These are phyloP conservation scores for Polypedilum pembai DNA, from an alignment of 1,140 invertebrate genomes.

Conservation along the genomic window DNA sequence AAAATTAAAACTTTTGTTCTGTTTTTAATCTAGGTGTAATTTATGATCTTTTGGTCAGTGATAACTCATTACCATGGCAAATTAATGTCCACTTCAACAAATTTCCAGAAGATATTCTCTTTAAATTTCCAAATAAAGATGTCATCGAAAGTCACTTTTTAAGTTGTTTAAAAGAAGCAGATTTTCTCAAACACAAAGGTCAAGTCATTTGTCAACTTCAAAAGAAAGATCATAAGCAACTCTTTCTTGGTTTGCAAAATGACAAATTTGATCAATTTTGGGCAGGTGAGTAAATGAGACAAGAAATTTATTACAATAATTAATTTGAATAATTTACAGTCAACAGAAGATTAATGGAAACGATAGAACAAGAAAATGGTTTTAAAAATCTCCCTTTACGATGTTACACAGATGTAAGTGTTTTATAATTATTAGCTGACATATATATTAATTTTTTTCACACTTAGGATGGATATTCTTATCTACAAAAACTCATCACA, in stretches of 20 bases:
- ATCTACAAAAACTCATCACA: constrained; percentile 67
- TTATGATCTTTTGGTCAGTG: constrained; percentile 68
- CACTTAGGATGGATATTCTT: constrained; percentile 51
- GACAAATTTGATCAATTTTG: constrained; percentile 99
- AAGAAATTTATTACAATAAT: too few relatives aligned
- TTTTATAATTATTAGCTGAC: background rate
- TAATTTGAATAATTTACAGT: constrained; percentile 44
- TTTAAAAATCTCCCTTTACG: constrained; percentile 92
- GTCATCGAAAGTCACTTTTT: constrained; percentile 89
- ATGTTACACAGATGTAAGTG: constrained; percentile 60
- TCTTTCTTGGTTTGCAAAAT: constrained; percentile 91
- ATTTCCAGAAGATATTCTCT: constrained; percentile 72
- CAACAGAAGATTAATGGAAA: constrained; percentile 91
- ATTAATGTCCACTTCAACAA: constrained; percentile 92
- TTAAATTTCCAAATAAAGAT: constrained; percentile 74
- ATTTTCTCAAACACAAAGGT: constrained; percentile 88
- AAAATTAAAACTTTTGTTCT: too few relatives aligned
- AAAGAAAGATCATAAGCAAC: constrained; percentile 93
- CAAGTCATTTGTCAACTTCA: constrained; percentile 92
- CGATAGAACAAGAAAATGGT: constrained; percentile 59
- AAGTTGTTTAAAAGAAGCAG: constrained; percentile 94
- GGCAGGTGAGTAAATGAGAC: constrained; percentile 46
- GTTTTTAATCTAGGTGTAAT: constrained; percentile 57
- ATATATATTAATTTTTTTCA: background rate
- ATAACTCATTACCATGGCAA: constrained; percentile 80